Evolutionary conservation across 92 coral and sea anemone genomes (phyloP).

Genomic region (Heteractis magnifica): DNA sequence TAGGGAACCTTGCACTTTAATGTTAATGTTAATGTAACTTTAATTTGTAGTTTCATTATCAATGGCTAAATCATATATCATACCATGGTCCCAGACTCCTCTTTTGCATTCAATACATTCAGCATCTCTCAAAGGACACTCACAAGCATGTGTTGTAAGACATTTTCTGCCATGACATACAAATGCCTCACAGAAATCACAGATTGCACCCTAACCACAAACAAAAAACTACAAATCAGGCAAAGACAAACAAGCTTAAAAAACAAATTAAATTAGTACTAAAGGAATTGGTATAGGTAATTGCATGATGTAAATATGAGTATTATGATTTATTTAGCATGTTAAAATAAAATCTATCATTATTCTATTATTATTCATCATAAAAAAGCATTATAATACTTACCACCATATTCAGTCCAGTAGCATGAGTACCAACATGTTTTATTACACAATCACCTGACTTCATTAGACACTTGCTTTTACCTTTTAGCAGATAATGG

Average conservation of each 20-base stretch:
- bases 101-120: conserved; percentile 92
- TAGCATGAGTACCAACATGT: conserved; percentile 75
- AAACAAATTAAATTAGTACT: no score
- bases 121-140: conserved; percentile 78
- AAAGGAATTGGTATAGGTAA: background rate
- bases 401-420: conserved; percentile 95
- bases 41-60: background rate
- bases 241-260: background rate
- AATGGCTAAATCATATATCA: background rate
- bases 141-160: conserved; percentile 96
- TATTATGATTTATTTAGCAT: background rate
- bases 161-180: conserved; percentile 90
- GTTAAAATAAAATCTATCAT: background rate
- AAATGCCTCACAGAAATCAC: conserved; percentile 99
- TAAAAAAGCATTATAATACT: conserved; percentile 22
- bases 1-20: no score
- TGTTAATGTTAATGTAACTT: no score
- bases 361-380: no score
- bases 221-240: background rate
- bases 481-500: conserved; percentile 45
- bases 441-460: conserved; percentile 95
- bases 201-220: conserved; percentile 86
- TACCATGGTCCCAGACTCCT: conserved; percentile 97
- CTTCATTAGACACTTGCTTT: conserved; percentile 89
- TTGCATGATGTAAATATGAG: background rate